Evolutionary conservation across 2,888 invertebrate species (phyloP).

Genomic region (Bhutanitis thaidina): DNA sequence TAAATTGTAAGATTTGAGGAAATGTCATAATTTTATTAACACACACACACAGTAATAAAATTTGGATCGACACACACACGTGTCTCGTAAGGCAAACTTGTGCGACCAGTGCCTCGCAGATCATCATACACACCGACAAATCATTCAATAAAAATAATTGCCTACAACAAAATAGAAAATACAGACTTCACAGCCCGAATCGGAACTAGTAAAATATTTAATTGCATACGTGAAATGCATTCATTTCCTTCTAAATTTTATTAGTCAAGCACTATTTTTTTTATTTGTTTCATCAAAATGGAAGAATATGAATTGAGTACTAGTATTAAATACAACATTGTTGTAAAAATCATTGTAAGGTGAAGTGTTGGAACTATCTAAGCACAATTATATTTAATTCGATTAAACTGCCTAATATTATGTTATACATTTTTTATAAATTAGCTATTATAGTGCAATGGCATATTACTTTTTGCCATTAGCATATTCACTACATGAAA

Average conservation of each 20-base stretch:
- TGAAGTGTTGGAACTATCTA: too few species aligned
- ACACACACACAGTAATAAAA: background rate
- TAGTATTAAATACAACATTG: too few species aligned
- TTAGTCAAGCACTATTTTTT: background rate
- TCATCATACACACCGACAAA: conserved; percentile 26
- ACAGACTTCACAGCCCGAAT: conserved; percentile 55
- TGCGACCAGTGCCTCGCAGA: conserved; percentile 57
- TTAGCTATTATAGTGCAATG: too few species aligned
- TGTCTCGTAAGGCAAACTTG: conserved; percentile 14
- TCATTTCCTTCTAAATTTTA: background rate
- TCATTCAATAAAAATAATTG: conserved; percentile 26
- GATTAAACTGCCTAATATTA: too few species aligned
- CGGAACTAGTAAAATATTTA: conserved; percentile 32
- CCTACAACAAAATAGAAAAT: conserved; percentile 27
- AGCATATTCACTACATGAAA: background rate
- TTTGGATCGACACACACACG: background rate
- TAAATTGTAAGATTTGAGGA: background rate
- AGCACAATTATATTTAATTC: too few species aligned
- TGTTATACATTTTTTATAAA: too few species aligned
- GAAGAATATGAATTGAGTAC: too few species aligned
- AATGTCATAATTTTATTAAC: background rate
- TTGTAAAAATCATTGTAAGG: too few species aligned
- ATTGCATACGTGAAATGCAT: conserved; percentile 4
- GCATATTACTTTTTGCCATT: too few species aligned
- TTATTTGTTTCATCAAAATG: too few species aligned